These are phyloP conservation scores for Clitarchus hookeri DNA, from an alignment of 2,888 invertebrate species.

Conservation along the genomic window DNA sequence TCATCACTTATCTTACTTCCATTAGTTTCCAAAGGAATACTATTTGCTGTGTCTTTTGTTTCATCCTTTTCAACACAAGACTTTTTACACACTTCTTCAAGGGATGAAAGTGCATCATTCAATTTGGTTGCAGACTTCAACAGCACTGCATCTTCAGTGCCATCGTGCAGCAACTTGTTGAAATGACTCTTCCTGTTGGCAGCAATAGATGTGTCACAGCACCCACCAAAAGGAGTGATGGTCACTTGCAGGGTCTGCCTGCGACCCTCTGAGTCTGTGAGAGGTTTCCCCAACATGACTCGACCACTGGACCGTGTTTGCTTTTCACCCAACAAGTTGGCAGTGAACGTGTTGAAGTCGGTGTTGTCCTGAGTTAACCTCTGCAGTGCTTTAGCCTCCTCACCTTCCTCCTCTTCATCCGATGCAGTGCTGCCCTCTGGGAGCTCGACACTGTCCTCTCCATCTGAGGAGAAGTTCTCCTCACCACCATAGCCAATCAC, in stretches of 20 bases:
- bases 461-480: slow-evolving; percentile 69
- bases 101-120: too few relatives aligned
- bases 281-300: slow-evolving; percentile 73
- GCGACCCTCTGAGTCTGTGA: slow-evolving; percentile 76
- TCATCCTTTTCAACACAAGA: background rate
- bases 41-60: background rate
- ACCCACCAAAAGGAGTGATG: slow-evolving; percentile 74
- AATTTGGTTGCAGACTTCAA: too few relatives aligned
- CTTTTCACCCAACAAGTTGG: slow-evolving; percentile 62
- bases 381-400: slow-evolving; percentile 74
- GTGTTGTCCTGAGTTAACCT: slow-evolving; percentile 84
- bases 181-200: slow-evolving; percentile 28
- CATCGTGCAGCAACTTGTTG: slow-evolving; percentile 36
- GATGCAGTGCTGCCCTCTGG: slow-evolving; percentile 57
- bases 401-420: slow-evolving; percentile 57
- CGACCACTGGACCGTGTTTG: slow-evolving; percentile 63
- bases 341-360: slow-evolving; percentile 84
- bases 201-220: slow-evolving; percentile 21
- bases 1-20: background rate
- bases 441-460: slow-evolving; percentile 61
- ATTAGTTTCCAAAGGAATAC: background rate
- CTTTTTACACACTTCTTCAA: too few relatives aligned
- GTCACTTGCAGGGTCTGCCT: slow-evolving; percentile 77
- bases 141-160: background rate
- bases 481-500: slow-evolving; percentile 89